Base-by-base conservation (phyloP, 2,113 vertebrate species). In the Scomber colias region DNA sequence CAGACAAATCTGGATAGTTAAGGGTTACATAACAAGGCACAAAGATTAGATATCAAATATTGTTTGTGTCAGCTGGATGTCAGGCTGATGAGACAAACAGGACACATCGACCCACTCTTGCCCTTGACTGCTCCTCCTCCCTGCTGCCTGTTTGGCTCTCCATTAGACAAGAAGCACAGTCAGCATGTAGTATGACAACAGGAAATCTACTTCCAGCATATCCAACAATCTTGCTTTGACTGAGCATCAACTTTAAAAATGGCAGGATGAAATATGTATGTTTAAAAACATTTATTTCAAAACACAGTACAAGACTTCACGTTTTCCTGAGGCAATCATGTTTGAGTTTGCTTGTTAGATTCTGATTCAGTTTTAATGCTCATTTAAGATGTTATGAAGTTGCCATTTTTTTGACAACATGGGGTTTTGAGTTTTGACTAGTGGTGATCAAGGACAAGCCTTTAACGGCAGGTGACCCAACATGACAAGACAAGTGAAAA, bases 281-380 rank as follows among this genome's bases (percentile, higher is more conserved):
- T 46, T 55, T 86, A 75, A 84, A 92, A 92, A 45, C 44, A 79
- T 92, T 92, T 92, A 93, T 89, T 93, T 27, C 77, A 87, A 81
- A 79, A 46, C 19, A 86, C 45, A 48, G 19, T 27, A 78, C 69
- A 85, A 51, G 10, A 80, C 5, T 53, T 75, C 21, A 81, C 53
- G 71, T 68, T 67, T 74, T 40, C 44, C 35, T 11, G 11, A 14
- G 51, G 77, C 24, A 56, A 19, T 69, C 4, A 19, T 27, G 10
- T 24, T 16, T 69, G 5, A n/a, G 15, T 66, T 45, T 17, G n/a
- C 12, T 54, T 24, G 24, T 35, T 49, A 15, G 12, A 14, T 19
- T 53, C 24, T 8, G 40, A 5, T 40, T 27, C 8, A 7, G 16
- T 35, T 15, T 50, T 68, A 56, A 55, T 7, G 51, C 15, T 15